phyloP scores from a whole-genome alignment of 2,797 vertebrate species.

The Glossophaga mutica region DNA sequence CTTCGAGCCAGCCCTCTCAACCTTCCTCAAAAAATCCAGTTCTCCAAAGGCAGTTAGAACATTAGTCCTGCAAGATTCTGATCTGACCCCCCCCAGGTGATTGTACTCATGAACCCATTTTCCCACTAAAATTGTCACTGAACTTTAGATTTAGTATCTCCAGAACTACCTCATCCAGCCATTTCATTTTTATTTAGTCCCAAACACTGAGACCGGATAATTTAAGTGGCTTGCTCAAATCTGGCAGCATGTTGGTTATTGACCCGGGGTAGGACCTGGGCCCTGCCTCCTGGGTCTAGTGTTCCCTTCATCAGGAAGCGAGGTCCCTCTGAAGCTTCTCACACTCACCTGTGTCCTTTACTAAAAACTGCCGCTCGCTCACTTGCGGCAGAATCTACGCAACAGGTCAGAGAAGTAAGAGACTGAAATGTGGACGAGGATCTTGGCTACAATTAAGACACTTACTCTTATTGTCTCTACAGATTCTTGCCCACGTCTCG shows the following conservation, averaged over 20 bases:
- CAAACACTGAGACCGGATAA: background rate
- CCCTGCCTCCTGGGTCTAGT: background rate
- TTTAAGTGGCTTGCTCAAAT: background rate
- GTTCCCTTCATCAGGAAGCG: background rate
- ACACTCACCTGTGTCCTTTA: background rate
- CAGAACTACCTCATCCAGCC: background rate
- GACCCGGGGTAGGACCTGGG: background rate
- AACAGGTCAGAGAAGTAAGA: background rate
- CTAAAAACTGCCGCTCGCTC: background rate
- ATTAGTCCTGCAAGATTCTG: background rate
- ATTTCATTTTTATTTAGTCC: constrained; percentile 16
- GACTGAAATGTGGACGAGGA: background rate
- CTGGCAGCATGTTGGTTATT: background rate
- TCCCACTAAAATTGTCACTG: background rate
- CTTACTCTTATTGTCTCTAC: no score
- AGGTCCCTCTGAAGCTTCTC: background rate
- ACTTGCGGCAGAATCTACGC: background rate
- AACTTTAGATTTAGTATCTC: background rate
- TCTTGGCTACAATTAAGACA: background rate
- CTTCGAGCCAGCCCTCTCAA: background rate
- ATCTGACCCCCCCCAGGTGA: background rate
- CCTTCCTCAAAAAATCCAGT: background rate
- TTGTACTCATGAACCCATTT: background rate
- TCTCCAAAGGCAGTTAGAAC: background rate
- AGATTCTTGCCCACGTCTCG: background rate